Evolutionary conservation across 2,888 invertebrate genomes (phyloP), one percentile per base, ranked within the genome.

Genomic region (Ischnura elegans): DNA sequence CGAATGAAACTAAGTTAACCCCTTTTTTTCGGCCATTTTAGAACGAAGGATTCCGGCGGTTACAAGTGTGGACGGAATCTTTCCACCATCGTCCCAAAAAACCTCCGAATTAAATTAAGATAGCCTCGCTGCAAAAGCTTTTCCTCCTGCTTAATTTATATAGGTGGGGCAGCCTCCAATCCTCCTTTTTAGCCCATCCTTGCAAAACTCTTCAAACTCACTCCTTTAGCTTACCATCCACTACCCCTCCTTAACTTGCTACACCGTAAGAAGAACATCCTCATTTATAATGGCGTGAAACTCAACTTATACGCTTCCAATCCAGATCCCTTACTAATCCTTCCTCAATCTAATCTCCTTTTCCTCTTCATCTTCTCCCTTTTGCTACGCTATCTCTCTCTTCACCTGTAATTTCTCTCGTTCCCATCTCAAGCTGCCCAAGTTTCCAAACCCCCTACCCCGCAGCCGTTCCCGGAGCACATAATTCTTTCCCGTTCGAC

Each of bases 261-360:
- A 8, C 29, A 36, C 76, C 36, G 36, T 76, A 76, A 76, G 76
- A 76, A 76, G 29, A 76, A 36, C 76, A 76, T 76, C 76, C 76
- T 76, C 76, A 76, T 76, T 76, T 76, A 76, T 76, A 76, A 76
- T 76, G 76, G 76, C 76, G 76, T 76, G 76, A 76, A 76, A 76
- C 76, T 76, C 76, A 76, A 76, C 76, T 76, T 76, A 76, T 76
- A 76, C 76, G 76, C 76, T 76, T 76, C 76, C 76, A 76, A 76
- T 76, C 76, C 76, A 76, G 76, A 76, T 76, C 76, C 76, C 76
- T 76, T 3, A 36, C 76, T 76, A 76, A 76, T 76, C 76, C 76
- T 76, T 36, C 36, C 76, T 76, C 76, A 76, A 76, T 76, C 76
- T 76, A 76, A 76, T 76, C 76, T 76, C 76, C 76, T 76, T 76